These are phyloP conservation scores for Bombylius discolor DNA, from an alignment of 2,888 invertebrate genomes.

Conservation along the genomic window DNA sequence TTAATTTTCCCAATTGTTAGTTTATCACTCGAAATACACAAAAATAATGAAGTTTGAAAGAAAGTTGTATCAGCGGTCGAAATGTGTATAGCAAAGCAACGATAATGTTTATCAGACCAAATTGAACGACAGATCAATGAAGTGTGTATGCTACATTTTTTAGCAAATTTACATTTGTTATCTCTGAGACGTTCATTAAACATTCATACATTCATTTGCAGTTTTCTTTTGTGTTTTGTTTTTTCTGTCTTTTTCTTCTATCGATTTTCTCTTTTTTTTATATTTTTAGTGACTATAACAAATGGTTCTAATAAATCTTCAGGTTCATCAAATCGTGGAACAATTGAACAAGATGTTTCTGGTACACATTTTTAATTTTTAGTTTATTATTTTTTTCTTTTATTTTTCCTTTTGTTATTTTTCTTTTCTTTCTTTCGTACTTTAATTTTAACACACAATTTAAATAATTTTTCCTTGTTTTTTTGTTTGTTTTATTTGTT, in stretches of 20 bases:
- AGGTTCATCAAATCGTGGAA: conserved; percentile 36
- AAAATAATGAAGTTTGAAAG: no score
- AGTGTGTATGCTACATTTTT: no score
- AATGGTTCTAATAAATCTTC: conserved; percentile 37
- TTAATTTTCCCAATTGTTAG: no score
- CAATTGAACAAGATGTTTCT: conserved; percentile 36
- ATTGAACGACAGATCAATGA: no score
- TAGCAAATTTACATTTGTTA: no score
- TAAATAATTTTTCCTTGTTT: neutral
- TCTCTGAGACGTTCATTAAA: no score
- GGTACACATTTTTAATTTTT: conserved; percentile 22
- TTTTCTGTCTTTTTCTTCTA: neutral
- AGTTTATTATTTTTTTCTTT: no score
- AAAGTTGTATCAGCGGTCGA: no score
- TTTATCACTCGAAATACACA: no score
- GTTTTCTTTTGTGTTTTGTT: no score
- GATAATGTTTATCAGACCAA: no score
- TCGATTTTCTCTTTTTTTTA: neutral
- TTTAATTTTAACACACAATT: neutral
- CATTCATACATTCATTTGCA: neutral
- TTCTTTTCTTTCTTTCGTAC: conserved; percentile 1
- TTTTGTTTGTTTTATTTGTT: conserved; percentile 18
- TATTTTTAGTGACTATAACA: conserved; percentile 27
- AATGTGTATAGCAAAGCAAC: no score
- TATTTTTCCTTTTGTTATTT: neutral